These are phyloP conservation scores for Odocoileus hemionus DNA, from an alignment of 2,113 vertebrate genomes.

Conservation along the genomic window DNA sequence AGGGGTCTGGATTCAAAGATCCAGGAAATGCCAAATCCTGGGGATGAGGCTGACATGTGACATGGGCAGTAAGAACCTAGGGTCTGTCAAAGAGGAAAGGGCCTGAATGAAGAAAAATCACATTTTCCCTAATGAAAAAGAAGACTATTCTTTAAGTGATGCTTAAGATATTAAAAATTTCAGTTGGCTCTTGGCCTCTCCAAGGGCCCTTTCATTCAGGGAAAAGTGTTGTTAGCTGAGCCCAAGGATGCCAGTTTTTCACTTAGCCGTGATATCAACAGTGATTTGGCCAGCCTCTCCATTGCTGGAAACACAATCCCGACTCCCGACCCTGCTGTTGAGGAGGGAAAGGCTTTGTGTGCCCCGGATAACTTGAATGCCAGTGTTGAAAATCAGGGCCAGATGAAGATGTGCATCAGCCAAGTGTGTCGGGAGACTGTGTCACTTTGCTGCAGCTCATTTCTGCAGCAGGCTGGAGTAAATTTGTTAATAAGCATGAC, in stretches of 20 bases:
- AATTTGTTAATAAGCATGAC: slow-evolving; percentile 64
- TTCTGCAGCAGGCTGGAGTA: slow-evolving; percentile 62
- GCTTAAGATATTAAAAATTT: background rate
- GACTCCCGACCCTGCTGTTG: background rate
- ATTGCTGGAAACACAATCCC: background rate
- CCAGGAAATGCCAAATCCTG: background rate
- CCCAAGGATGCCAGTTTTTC: too few relatives aligned
- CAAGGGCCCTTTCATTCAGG: slow-evolving; percentile 34
- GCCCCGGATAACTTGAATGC: background rate
- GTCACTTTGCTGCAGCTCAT: slow-evolving; percentile 23
- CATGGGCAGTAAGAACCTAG: accelerated
- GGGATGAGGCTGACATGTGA: background rate
- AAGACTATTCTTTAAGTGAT: background rate
- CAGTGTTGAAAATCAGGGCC: slow-evolving; percentile 1
- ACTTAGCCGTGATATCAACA: too few relatives aligned
- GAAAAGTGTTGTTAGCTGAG: background rate
- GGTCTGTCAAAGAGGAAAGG: accelerated
- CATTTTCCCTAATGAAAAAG: background rate
- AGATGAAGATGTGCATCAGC: slow-evolving; percentile 42
- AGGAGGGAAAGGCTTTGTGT: background rate
- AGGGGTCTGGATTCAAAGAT: background rate
- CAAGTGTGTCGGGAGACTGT: slow-evolving; percentile 33
- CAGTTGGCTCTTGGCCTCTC: background rate
- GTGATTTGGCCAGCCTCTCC: background rate
- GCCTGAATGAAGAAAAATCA: background rate